phyloP scores from a whole-genome alignment of 2,888 invertebrate genomes.

The Oscheius sp. region DNA sequence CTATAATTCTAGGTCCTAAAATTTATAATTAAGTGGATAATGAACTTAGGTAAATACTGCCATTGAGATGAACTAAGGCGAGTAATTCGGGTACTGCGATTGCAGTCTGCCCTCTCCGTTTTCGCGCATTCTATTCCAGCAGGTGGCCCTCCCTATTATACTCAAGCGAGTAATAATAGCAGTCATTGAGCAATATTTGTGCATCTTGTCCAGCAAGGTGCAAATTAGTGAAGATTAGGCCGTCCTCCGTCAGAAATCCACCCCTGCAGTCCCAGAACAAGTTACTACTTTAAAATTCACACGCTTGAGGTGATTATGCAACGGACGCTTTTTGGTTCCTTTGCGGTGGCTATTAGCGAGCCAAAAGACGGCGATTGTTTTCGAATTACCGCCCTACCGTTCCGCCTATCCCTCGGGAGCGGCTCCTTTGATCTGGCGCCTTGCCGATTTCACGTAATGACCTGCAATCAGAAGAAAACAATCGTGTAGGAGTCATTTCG shows the following conservation, averaged over 20 bases:
- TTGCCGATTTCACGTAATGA: conserved; percentile 22
- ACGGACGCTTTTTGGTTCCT: conserved; percentile 22
- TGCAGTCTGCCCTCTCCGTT: conserved; percentile 16
- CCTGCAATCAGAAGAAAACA: conserved; percentile 17
- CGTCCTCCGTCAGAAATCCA: conserved; percentile 2
- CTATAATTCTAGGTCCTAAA: neutral
- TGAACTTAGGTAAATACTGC: conserved; percentile 15
- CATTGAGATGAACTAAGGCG: conserved; percentile 24
- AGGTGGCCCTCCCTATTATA: conserved; percentile 27
- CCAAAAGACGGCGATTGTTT: conserved; percentile 22
- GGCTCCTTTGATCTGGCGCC: conserved; percentile 24
- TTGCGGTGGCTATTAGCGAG: conserved; percentile 14
- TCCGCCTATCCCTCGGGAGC: conserved; percentile 27
- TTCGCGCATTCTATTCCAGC: conserved; percentile 26
- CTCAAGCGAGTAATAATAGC: conserved; percentile 11
- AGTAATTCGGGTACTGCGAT: conserved; percentile 3
- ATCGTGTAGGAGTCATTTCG: conserved; percentile 5
- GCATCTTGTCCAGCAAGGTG: conserved; percentile 22
- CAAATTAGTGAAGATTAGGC: conserved; percentile 16
- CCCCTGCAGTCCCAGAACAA: neutral
- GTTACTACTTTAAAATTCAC: conserved; percentile 15
- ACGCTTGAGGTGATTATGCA: conserved; percentile 20
- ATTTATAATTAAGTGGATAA: conserved; percentile 4
- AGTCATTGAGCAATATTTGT: conserved; percentile 20
- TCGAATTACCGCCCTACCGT: conserved; percentile 27